Percentiles rank a stretch among this genome's conserved stretches.
Conservation (phyloP, 1,140 invertebrate species). For the Lordiphosa clarofinis region DNA sequence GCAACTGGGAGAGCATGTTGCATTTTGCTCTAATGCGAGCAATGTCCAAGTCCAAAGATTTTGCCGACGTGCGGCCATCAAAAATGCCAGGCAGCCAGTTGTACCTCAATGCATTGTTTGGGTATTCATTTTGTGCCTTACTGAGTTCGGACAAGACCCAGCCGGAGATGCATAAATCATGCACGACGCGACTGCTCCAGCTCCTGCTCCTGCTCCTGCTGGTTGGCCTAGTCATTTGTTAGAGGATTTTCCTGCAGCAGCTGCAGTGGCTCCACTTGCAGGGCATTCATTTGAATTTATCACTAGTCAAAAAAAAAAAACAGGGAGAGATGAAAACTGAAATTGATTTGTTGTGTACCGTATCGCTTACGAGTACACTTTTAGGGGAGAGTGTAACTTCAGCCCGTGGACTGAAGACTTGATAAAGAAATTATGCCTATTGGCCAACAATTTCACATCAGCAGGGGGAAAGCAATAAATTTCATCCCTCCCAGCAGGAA, state of each 20-base stretch:
- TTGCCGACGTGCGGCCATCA: slow-evolving; percentile 31
- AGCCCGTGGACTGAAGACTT: too few relatives aligned
- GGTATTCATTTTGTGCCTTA: slow-evolving; percentile 9
- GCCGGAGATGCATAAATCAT: slow-evolving; percentile 39
- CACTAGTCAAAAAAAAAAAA: slow-evolving; percentile 14
- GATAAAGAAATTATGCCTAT: too few relatives aligned
- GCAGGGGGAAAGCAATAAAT: slow-evolving; percentile 8
- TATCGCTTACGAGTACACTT: background rate
- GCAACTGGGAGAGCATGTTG: too few relatives aligned
- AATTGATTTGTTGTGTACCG: background rate
- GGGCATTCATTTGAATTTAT: slow-evolving; percentile 35
- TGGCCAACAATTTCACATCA: slow-evolving; percentile 4
- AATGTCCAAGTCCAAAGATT: slow-evolving; percentile 6
- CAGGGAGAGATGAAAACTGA: background rate
- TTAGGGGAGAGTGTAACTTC: background rate
- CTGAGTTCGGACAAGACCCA: background rate
- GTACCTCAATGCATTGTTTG: slow-evolving; percentile 25
- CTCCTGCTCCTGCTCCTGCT: too few relatives aligned
- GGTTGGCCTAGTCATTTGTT: slow-evolving; percentile 47
- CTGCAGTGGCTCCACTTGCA: slow-evolving; percentile 13
- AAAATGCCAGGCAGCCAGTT: slow-evolving; percentile 17
- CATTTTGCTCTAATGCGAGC: background rate
- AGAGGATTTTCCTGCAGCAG: slow-evolving; percentile 31
- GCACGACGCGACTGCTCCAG: slow-evolving; percentile 2
- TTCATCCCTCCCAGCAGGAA: slow-evolving; percentile 2